Evolutionary conservation across 2,888 invertebrate species (phyloP).

Genomic region (Artemia sinica): DNA sequence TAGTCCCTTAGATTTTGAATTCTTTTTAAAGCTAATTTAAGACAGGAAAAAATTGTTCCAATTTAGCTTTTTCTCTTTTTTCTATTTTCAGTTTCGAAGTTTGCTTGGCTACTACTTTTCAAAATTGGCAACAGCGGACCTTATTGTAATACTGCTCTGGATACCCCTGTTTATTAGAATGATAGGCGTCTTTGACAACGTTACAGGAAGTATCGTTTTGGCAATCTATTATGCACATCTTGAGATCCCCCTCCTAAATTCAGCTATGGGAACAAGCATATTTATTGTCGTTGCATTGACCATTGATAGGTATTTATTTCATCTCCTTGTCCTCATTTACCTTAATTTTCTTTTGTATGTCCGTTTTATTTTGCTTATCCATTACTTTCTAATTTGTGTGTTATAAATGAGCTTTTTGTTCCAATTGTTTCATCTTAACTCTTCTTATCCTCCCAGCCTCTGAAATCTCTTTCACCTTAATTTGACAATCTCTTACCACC

Average conservation of each 20-base stretch:
- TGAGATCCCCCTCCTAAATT: slow-evolving; percentile 28
- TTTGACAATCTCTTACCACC: too few relatives aligned
- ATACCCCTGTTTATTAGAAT: slow-evolving; percentile 1
- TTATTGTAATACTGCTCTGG: neutral
- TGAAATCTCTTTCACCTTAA: too few relatives aligned
- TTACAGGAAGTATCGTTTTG: neutral
- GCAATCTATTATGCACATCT: neutral
- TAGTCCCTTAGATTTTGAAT: too few relatives aligned
- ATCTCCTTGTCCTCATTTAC: too few relatives aligned
- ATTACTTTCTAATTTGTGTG: too few relatives aligned
- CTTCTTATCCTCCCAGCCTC: too few relatives aligned
- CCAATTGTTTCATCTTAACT: too few relatives aligned
- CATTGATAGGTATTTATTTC: slow-evolving; percentile 30
- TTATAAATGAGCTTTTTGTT: too few relatives aligned
- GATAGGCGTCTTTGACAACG: slow-evolving; percentile 5
- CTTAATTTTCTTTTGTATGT: too few relatives aligned
- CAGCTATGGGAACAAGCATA: slow-evolving; percentile 37
- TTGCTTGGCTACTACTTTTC: slow-evolving; percentile 2
- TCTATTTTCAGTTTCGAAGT: slow-evolving; percentile 2
- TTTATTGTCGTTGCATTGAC: slow-evolving; percentile 38
- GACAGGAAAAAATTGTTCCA: too few relatives aligned
- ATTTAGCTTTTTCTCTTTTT: neutral
- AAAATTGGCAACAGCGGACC: neutral
- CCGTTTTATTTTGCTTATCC: too few relatives aligned
- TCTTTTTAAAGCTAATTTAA: too few relatives aligned